Percentiles rank a stretch among this genome's conserved stretches.
Conservation (phyloP, 1,140 invertebrate species). For the Pseudobourletiella spinata region DNA sequence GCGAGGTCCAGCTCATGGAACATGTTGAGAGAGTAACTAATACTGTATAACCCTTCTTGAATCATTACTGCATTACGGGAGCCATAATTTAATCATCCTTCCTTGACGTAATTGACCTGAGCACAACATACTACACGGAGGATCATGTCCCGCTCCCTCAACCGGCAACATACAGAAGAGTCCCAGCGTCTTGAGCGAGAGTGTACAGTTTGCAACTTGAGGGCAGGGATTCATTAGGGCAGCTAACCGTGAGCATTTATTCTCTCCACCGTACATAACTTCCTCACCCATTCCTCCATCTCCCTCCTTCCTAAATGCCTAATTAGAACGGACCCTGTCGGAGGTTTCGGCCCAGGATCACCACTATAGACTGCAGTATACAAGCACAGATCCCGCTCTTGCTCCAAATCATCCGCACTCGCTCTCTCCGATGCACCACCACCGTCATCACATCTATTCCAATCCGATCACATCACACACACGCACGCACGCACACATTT, state of each 20-base stretch:
- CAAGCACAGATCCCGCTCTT: neutral
- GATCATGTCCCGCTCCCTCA: neutral
- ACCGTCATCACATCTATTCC: neutral
- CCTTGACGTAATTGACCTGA: slow-evolving; percentile 10
- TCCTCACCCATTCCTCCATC: no score
- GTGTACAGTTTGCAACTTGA: no score
- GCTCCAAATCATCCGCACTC: no score
- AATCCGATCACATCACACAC: no score
- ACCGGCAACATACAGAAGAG: neutral
- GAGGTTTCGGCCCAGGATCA: neutral
- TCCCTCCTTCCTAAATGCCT: no score
- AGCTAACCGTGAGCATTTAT: no score
- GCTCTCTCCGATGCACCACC: neutral
- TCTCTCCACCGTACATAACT: no score
- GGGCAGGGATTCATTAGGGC: no score
- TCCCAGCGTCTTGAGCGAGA: no score
- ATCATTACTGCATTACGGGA: slow-evolving; percentile 8
- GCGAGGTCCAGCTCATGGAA: neutral
- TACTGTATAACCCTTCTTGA: neutral
- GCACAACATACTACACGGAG: slow-evolving; percentile 4
- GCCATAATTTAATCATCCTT: slow-evolving; percentile 9
- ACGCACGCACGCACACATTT: no score
- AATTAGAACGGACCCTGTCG: neutral
- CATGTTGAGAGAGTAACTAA: neutral
- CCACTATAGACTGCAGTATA: neutral